Base-by-base conservation (phyloP, 2,888 invertebrate species). In the Altica lythri region DNA sequence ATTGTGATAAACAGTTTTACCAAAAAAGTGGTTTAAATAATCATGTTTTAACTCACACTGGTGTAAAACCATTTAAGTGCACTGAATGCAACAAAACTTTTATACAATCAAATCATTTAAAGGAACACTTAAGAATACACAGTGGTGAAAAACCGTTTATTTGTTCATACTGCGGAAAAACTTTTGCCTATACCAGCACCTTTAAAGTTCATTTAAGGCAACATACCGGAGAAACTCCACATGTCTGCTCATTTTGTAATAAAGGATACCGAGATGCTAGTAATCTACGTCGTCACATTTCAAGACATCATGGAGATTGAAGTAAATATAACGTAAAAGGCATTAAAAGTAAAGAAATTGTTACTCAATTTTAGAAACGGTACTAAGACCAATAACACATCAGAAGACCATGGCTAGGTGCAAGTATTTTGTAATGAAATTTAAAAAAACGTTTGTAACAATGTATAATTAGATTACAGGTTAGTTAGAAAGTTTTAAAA, bases 161-260 rank as follows among this genome's bases (percentile, higher is more conserved):
- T 43, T 66, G 66, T 42, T 59, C 60, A 1, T 62, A 55, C 52
- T 66, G 66, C 55, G 57, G 62, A 12, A 66, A 64, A 55, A 73
- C 70, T 51, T 78, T 78, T 59, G 73, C 77, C 0, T 73, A 76
- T 2, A 73, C 73, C 22, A 76, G 77, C 34, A 77, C 76, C 47
- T 72, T 76, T 70, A 77, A 75, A 46, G 71, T 77, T 29, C 77
- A 77, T 60, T 62, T 74, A 44, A 68, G 76, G 42, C 77, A 75
- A 1, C 77, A 77, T 55, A 77, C 75, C 35, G 76, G 75, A 40
- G 75, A 75, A 57, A 72, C 74, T 14, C 77, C 77, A n/a, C 76
- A 72, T 45, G 71, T 74, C 70, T 77, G 77, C 44, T 72, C 74
- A 4, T 72, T 75, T 25, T 77, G 77, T 57, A 70, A 72, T 37